Conservation (phyloP, 2,888 invertebrate genomes). For the Craniophora ligustri region DNA sequence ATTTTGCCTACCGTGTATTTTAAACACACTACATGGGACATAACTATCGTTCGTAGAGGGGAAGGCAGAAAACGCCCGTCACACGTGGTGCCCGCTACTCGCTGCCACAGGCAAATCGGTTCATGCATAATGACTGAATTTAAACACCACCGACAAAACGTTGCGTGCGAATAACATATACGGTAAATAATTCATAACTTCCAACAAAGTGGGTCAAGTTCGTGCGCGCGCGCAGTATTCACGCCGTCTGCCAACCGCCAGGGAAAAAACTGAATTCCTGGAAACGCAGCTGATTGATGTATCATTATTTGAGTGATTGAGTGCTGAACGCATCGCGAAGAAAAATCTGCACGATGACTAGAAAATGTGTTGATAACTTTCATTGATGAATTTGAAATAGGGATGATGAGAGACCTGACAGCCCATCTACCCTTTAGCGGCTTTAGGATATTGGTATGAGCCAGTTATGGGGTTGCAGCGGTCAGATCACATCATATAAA, state of each 20-base stretch:
- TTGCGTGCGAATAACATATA: conserved; percentile 53
- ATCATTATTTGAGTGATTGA: conserved; percentile 16
- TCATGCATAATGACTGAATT: conserved; percentile 43
- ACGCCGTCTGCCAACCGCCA: conserved; percentile 37
- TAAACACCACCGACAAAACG: conserved; percentile 49
- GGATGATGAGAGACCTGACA: too few relatives aligned
- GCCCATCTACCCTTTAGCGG: too few relatives aligned
- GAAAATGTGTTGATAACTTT: background rate
- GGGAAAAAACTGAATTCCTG: conserved; percentile 43
- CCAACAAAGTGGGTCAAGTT: conserved; percentile 78
- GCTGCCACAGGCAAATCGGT: conserved; percentile 12
- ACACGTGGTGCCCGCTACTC: too few relatives aligned
- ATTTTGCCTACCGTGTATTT: too few relatives aligned
- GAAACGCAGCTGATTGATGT: conserved; percentile 39
- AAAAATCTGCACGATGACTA: conserved; percentile 16
- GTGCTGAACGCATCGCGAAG: conserved; percentile 15
- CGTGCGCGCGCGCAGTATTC: conserved; percentile 60
- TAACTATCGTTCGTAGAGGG: too few relatives aligned
- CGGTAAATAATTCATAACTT: conserved; percentile 74
- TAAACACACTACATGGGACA: too few relatives aligned
- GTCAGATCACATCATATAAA: too few relatives aligned
- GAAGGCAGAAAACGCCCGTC: too few relatives aligned
- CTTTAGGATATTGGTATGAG: too few relatives aligned
- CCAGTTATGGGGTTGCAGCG: too few relatives aligned
- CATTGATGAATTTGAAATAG: conserved; percentile 10